Conservation (phyloP, 1,140 invertebrate species). For the Parapsyche elsis region DNA sequence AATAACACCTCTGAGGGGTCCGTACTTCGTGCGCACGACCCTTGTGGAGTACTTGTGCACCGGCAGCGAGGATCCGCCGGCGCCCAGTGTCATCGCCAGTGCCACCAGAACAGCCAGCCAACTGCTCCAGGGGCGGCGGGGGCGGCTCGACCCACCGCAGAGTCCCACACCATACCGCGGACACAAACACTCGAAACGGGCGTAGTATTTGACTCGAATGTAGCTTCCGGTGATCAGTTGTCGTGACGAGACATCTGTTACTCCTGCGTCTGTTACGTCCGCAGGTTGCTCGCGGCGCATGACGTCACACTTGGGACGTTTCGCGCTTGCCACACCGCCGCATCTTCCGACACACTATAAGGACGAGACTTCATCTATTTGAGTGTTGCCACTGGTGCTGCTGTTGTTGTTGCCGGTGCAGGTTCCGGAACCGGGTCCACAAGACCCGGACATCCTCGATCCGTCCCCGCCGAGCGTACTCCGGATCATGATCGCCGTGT, state of each 20-base stretch:
- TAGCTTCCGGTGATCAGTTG: background rate
- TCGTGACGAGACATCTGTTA: background rate
- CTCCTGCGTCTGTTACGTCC: background rate
- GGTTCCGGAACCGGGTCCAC: background rate
- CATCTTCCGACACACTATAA: constrained; percentile 43
- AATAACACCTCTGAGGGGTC: constrained; percentile 84
- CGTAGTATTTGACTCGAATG: background rate
- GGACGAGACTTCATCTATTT: background rate
- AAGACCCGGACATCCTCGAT: background rate
- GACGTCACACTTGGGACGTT: constrained; percentile 36
- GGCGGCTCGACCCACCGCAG: no score
- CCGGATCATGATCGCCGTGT: background rate
- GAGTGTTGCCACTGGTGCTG: background rate
- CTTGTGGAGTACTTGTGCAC: constrained; percentile 81
- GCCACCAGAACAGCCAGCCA: constrained; percentile 62
- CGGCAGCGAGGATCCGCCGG: constrained; percentile 62
- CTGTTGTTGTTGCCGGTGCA: background rate
- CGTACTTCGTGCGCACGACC: constrained; percentile 88
- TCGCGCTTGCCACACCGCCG: constrained; percentile 27
- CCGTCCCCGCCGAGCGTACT: background rate
- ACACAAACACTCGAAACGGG: background rate
- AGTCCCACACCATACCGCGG: no score
- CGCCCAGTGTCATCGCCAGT: constrained; percentile 55
- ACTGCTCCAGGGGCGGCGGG: constrained; percentile 53
- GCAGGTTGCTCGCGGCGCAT: constrained; percentile 36